Evolutionary conservation across 2,888 invertebrate genomes (phyloP), one percentile per base, ranked within the genome.

Genomic region (Gymnosoma rotundatum): DNA sequence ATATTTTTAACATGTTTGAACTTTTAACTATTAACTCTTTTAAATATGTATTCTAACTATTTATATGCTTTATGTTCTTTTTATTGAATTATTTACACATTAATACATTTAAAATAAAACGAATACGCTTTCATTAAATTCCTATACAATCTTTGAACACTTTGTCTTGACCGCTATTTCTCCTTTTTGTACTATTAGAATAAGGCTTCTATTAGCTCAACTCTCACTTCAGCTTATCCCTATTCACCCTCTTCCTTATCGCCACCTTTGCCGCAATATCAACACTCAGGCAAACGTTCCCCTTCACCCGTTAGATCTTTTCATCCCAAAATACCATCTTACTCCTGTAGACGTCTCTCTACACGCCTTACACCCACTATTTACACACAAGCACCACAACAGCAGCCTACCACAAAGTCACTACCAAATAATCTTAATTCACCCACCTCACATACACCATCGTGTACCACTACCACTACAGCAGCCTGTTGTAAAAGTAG

Each of bases 371-470:
- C 88, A 75, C 88, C 88, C 85, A 88, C 87, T 32, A 89, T 87
- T 38, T 88, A 88, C 78, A 88, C 88, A 25, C 88, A 88, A 83
- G 87, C 88, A 69, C 88, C 88, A 32, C 87, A 85, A 18, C 85
- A 84, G 20, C 84, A 67, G 21, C 70, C 69, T 56, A 78, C 75
- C 78, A 76, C 73, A 2, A 79, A 76, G 63, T 81, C 83, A 56
- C 61, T 79, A 61, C 78, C 61, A 25, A 85, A 85, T 54, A 85
- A 80, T 64, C 64, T 84, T 1, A 64, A 84, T 74, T 78, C 84
- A 75, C 79, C 74, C 54, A 79, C 79, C 10, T 75, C 75, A 61
- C 74, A 63, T 3, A 74, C 74, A 58, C 42, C 69, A 18, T 61
- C 75, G 61, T 81, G 81, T 66, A 81, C 78, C 61, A 83, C 82